phyloP scores from a whole-genome alignment of 2,797 vertebrate genomes.

The Syncerus caffer region DNA sequence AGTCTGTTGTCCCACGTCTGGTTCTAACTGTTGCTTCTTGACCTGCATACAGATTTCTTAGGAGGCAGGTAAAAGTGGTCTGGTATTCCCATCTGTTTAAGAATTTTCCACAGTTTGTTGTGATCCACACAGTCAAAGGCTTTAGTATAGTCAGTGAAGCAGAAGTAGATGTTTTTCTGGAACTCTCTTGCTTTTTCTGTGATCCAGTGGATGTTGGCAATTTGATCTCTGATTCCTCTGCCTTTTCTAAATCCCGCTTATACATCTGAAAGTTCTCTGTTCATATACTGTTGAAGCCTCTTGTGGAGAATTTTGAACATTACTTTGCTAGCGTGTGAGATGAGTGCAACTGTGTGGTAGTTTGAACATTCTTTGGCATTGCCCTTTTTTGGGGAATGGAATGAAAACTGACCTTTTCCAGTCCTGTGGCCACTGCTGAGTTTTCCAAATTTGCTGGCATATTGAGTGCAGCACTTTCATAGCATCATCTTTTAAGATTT shows the following conservation, averaged over 20 bases:
- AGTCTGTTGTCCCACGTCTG: background rate
- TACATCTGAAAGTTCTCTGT: background rate
- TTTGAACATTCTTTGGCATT: background rate
- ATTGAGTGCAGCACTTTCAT: background rate
- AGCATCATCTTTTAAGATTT: background rate
- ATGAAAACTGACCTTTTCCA: background rate
- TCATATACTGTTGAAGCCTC: background rate
- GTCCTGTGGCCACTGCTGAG: background rate
- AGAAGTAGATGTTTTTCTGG: background rate
- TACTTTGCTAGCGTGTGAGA: background rate
- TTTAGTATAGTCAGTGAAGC: background rate
- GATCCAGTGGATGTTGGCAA: background rate
- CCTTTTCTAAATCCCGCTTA: background rate
- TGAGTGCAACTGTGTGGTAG: background rate
- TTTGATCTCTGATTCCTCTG: background rate
- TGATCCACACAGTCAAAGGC: background rate
- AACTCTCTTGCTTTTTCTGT: background rate
- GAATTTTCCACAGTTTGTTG: background rate
- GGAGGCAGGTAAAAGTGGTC: background rate
- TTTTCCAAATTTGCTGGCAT: background rate
- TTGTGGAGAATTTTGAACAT: background rate
- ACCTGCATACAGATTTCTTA: background rate
- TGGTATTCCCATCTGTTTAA: background rate
- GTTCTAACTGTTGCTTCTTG: background rate
- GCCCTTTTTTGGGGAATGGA: background rate